Evolutionary conservation across 2,797 vertebrate genomes (phyloP), one percentile per base, ranked within the genome.

Genomic region (Botia almorhae): DNA sequence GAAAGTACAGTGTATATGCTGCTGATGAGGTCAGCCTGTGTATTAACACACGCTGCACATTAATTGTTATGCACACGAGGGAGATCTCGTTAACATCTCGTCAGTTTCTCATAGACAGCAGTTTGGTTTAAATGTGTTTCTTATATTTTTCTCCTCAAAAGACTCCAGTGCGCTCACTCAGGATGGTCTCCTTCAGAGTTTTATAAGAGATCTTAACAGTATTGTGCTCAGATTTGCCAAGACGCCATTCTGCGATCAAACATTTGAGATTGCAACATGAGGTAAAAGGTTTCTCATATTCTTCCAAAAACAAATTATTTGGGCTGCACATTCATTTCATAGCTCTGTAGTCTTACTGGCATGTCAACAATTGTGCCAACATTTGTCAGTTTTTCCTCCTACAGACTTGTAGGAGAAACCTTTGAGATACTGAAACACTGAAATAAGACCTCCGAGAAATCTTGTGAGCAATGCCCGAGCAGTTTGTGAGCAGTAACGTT

Each of bases 1-100:
- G 46, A 78, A 79, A 83, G 75, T 67, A 43, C 21, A 39, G 13
- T 81, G 69, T 61, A 78, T 29, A 64, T 68, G 14, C 7, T 75
- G 83, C 53, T 72, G n/a, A 70, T 76, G 50, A 73, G 69, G 61
- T 74, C 23, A 53, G 19, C 26, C 61, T 56, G 80, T 82, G 79
- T 82, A 17, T 79, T 63, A 70, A 19, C 5, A 74, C 68, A 61
- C 67, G 21, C 10, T 69, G 23, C 51, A 51, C 26, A 58, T 17
- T 63, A 33, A 46, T 46, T 46, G 43, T 63, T 63, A 33, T 33
- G 29, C 60, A 63, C 26, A 16, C 23, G 13, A 61, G 13, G 23
- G 11, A 29, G 12, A 12, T 29, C 23, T 61, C 21, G 13, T 26
- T 29, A 14, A 14, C 13, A 4, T 29, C 23, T 61, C 21, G 14